phyloP scores from a whole-genome alignment of 2,113 vertebrate genomes.

The Myrmophylax atrothorax region DNA sequence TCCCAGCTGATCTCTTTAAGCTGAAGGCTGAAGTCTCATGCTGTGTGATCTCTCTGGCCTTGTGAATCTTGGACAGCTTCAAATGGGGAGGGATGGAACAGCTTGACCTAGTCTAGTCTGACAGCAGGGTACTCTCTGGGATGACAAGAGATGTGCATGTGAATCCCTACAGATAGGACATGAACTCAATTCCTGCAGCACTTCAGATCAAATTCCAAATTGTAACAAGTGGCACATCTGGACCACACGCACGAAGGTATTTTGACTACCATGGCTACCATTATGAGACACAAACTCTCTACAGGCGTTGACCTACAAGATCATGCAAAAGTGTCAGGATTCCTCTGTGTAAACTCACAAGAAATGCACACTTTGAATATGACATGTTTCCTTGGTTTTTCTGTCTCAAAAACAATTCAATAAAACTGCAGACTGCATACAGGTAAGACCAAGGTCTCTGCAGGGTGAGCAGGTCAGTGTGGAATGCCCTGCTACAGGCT shows the following conservation, averaged over 20 bases:
- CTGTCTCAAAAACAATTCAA: not conserved
- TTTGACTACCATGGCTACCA: not conserved
- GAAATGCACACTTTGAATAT: not conserved
- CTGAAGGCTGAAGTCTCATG: not conserved
- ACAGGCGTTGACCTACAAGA: not conserved
- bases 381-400: not conserved
- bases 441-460: not conserved
- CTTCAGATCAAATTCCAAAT: not conserved
- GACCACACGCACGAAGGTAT: not conserved
- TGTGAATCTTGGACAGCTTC: not conserved
- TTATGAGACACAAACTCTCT: not conserved
- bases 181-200: not conserved
- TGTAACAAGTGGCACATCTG: not conserved
- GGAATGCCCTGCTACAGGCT: not conserved
- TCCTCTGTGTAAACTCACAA: not conserved
- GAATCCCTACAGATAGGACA: not conserved
- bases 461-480: not conserved
- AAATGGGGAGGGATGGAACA: not conserved
- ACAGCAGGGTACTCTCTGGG: not conserved
- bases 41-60: not conserved
- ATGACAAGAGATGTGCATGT: not conserved
- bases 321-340: not conserved
- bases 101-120: not conserved
- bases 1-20: not conserved
- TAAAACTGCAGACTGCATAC: not conserved